These are phyloP conservation scores for Eretmochelys imbricata DNA, from an alignment of 2,113 vertebrate genomes.

Conservation along the genomic window DNA sequence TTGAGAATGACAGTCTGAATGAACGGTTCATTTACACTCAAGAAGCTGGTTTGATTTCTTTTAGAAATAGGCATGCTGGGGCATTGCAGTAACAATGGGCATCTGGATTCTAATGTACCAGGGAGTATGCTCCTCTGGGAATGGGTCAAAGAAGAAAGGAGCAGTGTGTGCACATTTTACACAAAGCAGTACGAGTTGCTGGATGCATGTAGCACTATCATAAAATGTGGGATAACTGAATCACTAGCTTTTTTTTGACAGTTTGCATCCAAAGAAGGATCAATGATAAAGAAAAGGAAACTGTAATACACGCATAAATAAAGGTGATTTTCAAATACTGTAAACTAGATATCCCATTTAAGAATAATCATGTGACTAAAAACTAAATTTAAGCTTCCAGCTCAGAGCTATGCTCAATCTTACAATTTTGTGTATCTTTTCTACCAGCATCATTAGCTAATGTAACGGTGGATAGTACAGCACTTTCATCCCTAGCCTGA, in stretches of 20 bases:
- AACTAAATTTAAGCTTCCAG: background rate
- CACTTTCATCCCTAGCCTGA: background rate
- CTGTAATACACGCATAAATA: background rate
- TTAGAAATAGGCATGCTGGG: conserved; percentile 20
- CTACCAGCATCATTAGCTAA: background rate
- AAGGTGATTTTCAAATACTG: conserved; percentile 4
- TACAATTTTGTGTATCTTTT: background rate
- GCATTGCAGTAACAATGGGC: conserved; percentile 44
- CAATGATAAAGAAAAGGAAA: background rate
- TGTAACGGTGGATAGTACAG: background rate
- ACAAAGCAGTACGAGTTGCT: conserved; percentile 45
- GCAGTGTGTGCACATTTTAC: conserved; percentile 35
- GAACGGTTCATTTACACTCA: conserved; percentile 24
- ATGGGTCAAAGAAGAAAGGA: background rate
- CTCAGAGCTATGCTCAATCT: background rate
- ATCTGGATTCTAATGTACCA: conserved; percentile 3
- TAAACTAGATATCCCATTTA: conserved; percentile 3
- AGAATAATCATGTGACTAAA: conserved; percentile 13
- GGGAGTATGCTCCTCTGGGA: conserved; percentile 27
- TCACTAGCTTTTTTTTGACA: conserved; percentile 48
- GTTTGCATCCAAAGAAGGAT: conserved; percentile 17
- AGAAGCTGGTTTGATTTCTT: background rate
- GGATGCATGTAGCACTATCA: background rate
- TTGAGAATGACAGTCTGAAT: conserved; percentile 11
- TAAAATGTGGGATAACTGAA: conserved; percentile 50